Conservation (phyloP, 1,140 invertebrate genomes). For the Oncopeltus fasciatus region DNA sequence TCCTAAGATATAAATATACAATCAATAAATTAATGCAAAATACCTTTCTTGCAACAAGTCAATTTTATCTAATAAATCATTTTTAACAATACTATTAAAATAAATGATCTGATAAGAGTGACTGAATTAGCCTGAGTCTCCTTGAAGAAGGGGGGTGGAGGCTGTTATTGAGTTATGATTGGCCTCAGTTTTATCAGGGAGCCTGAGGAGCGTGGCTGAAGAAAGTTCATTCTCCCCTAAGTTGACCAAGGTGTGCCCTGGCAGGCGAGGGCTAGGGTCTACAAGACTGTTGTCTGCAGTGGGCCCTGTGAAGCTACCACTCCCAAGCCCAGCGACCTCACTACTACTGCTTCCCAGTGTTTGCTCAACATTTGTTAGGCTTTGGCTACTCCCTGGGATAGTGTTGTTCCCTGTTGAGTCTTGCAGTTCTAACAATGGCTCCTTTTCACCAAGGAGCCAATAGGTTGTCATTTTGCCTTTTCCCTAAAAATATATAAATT, state of each 20-base stretch:
- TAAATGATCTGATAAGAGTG: too few species aligned
- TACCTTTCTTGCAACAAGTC: too few species aligned
- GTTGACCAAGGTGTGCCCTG: too few species aligned
- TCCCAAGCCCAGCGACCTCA: background rate
- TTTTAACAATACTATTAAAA: too few species aligned
- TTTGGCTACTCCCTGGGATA: background rate
- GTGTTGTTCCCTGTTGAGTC: background rate
- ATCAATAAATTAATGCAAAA: too few species aligned
- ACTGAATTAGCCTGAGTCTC: conserved; percentile 21
- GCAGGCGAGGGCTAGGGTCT: too few species aligned
- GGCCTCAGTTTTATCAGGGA: conserved; percentile 12
- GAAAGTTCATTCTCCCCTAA: too few species aligned
- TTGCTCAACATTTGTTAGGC: background rate
- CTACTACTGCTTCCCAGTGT: background rate
- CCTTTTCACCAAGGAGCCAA: conserved; percentile 65
- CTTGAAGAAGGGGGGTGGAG: conserved; percentile 25
- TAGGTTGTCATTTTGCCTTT: conserved; percentile 81
- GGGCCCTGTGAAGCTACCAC: background rate
- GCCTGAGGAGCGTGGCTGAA: background rate
- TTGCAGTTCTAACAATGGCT: background rate
- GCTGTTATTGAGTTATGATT: conserved; percentile 24
- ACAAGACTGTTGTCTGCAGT: conserved; percentile 1
- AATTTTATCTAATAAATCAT: too few species aligned
- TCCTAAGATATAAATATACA: too few species aligned
- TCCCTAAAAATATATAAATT: conserved; percentile 56